Evolutionary conservation across 2,888 invertebrate genomes (phyloP), one percentile per base, ranked within the genome.

Genomic region (Julus scanicus): DNA sequence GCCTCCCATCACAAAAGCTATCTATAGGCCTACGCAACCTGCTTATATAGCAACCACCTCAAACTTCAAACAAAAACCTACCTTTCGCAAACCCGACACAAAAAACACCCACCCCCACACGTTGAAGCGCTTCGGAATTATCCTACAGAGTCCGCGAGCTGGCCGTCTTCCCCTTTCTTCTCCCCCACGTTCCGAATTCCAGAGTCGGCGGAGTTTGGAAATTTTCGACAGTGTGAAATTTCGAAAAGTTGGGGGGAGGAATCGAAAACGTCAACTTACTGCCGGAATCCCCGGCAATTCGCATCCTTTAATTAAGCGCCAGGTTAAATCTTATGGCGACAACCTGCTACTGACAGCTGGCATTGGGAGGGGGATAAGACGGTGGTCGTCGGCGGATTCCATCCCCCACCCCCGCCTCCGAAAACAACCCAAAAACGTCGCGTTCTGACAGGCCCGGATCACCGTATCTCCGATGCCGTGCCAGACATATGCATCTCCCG

Each of bases 61-160:
- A 40, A 49, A 48, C 37, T 84, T 84, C 39, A 17, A 40, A 84
- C 84, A 37, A 84, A 83, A 37, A 44, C 84, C 84, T 84, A 40
- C 84, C 39, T 40, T n/a, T 17, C 3, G 63, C n/a, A 63, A 63
- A 53, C 53, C 2, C 53, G 53, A 53, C n/a, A 9, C 5, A n/a
- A 63, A n/a, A 63, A 63, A 63, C n/a, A 17, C n/a, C n/a, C 63
- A n/a, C n/a, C 63, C n/a, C 53, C 53, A 15, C n/a, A n/a, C n/a
- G n/a, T n/a, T n/a, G n/a, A n/a, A n/a, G n/a, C n/a, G n/a, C n/a
- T n/a, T n/a, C n/a, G n/a, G n/a, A n/a, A n/a, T n/a, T n/a, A n/a
- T n/a, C n/a, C n/a, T n/a, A n/a, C n/a, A n/a, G n/a, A n/a, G n/a
- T n/a, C n/a, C n/a, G n/a, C n/a, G n/a, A n/a, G n/a, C n/a, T n/a